Evolutionary conservation across 2,888 invertebrate species (phyloP).

Genomic region (Stomorhina lunata): DNA sequence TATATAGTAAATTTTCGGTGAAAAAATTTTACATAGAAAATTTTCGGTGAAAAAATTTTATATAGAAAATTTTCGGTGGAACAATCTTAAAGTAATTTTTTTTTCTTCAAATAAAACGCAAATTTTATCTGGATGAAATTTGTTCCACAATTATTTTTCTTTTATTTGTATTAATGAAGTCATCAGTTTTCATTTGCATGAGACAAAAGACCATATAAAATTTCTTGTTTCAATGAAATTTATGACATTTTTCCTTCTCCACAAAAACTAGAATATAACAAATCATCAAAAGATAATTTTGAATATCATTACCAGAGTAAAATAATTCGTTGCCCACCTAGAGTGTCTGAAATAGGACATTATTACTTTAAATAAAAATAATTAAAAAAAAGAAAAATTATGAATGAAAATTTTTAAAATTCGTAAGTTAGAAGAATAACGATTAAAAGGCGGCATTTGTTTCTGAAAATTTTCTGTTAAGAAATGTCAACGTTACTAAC

Average conservation of each 20-base stretch:
- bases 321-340: background rate
- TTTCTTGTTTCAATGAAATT: conserved; percentile 22
- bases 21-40: too few species aligned
- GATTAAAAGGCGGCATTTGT: background rate
- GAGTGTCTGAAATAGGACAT: conserved; percentile 13
- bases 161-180: conserved; percentile 41
- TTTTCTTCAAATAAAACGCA: background rate
- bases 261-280: background rate
- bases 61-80: too few species aligned
- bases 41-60: too few species aligned
- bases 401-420: conserved; percentile 45
- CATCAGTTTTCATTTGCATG: background rate
- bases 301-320: conserved; percentile 37
- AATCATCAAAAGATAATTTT: conserved; percentile 17
- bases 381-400: conserved; percentile 14
- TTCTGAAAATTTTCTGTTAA: background rate
- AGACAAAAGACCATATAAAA: conserved; percentile 17
- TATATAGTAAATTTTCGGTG: too few species aligned
- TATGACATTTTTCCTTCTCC: background rate
- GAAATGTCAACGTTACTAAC: conserved; percentile 53
- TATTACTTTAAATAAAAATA: conserved; percentile 28
- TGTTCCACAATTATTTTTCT: background rate
- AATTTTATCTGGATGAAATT: background rate
- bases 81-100: too few species aligned
- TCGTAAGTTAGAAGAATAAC: conserved; percentile 6